Evolutionary conservation across 2,797 vertebrate species (phyloP).

Genomic region (Mormyrus proboscirostris): DNA sequence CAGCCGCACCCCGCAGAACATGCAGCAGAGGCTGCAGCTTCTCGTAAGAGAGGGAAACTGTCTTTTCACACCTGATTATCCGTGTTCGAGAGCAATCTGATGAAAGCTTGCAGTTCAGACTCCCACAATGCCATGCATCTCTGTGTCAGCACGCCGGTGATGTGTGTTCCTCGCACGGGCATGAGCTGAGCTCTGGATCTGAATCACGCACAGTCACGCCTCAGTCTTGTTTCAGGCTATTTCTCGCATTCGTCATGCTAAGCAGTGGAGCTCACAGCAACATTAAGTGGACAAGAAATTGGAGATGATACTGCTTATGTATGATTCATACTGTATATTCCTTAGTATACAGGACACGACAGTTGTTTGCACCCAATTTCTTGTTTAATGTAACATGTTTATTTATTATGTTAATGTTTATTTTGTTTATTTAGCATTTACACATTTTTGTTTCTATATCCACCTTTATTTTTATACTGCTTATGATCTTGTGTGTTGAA

Average conservation of each 20-base stretch:
- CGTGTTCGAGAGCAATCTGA: background rate
- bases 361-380: background rate
- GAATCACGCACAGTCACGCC: background rate
- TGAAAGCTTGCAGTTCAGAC: background rate
- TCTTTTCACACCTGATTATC: background rate
- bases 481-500: background rate
- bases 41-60: background rate
- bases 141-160: background rate
- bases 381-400: background rate
- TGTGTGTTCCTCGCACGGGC: background rate
- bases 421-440: background rate
- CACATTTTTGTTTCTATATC: background rate
- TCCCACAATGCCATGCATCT: background rate
- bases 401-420: background rate
- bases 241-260: background rate
- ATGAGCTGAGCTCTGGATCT: background rate
- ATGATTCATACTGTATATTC: background rate
- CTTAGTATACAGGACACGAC: background rate
- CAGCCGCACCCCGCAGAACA: background rate
- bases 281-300: background rate
- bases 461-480: background rate
- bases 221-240: background rate
- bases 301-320: background rate
- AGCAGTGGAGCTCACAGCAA: background rate
- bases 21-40: background rate